Evolutionary conservation across 2,113 vertebrate species (phyloP), one percentile per base, ranked within the genome.

Genomic region (Poeciliopsis retropinna): DNA sequence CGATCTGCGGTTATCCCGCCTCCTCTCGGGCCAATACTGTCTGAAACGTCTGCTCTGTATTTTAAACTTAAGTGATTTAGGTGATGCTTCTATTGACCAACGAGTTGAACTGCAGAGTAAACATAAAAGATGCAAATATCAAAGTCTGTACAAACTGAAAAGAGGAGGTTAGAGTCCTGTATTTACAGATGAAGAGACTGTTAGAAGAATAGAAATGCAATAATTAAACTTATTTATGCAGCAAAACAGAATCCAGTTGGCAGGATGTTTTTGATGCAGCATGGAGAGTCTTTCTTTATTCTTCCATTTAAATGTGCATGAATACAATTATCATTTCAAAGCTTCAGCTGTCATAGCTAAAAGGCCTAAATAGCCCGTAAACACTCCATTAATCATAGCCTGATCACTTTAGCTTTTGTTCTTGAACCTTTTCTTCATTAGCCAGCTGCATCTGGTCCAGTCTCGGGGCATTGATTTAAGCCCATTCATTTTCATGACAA

Each of bases 251-350:
- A 75, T 30, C 78, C 54, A 80, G 57, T 8, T 54, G 25, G 28
- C 65, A 37, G 47, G 4, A 15, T 75, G 64, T 73, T 10, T 79
- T 74, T 84, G 73, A 67, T 79, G 64, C 37, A 11, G 39, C 64
- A 62, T 60, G 54, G 64, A 79, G 78, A 32, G 79, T 37, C 71
- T 85, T 78, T 74, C 80, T 84, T 87, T 28, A 84, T 80, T 74
- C 67, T 31, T 79, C 62, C 76, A 83, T 80, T 89, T 81, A 68
- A 66, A 88, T 87, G 67, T 82, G 83, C 60, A 75, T 83, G 80
- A 78, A 73, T 60, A 17, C 57, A 82, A 86, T 89, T 82, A 82
- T 83, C 82, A 91, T 87, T 81, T 89, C 76, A 88, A 82, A 87
- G 82, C 54, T 34, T 29, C 44, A 22, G 63, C 72, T 73, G 72